Conservation (phyloP, 2,888 invertebrate species). For the Laothoe populi region DNA sequence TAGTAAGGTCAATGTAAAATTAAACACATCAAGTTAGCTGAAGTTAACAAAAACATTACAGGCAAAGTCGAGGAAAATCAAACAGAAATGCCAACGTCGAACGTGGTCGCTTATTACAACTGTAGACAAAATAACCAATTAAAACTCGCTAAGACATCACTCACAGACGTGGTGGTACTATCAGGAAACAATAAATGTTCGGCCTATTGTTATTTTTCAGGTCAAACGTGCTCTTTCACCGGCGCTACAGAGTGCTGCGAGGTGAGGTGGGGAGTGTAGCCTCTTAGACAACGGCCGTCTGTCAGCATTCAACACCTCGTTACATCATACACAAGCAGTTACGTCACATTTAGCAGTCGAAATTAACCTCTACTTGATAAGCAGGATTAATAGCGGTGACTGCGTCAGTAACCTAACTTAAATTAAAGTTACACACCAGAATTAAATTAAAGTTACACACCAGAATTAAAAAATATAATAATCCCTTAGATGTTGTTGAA, state of each 20-base stretch:
- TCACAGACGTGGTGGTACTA: neutral
- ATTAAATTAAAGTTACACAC: too few relatives aligned
- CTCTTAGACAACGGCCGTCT: slow-evolving; percentile 13
- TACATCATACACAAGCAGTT: slow-evolving; percentile 11
- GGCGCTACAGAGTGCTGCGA: neutral
- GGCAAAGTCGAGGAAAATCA: neutral
- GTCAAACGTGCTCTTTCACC: slow-evolving; percentile 25
- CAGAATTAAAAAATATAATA: too few relatives aligned
- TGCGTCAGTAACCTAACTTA: too few relatives aligned
- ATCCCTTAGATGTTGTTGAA: too few relatives aligned
- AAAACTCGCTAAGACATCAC: slow-evolving; percentile 4
- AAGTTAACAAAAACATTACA: neutral
- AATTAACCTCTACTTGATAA: neutral
- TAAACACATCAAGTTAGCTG: neutral
- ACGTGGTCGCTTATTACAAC: slow-evolving; percentile 8
- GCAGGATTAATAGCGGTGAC: too few relatives aligned
- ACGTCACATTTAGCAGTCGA: neutral
- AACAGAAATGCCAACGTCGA: neutral
- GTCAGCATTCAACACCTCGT: slow-evolving; percentile 8
- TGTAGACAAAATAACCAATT: slow-evolving; percentile 12
- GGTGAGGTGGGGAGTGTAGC: neutral
- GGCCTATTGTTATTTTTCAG: slow-evolving; percentile 18
- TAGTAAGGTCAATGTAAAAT: neutral
- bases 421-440: too few relatives aligned
- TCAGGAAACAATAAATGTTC: slow-evolving; percentile 14